Percentiles rank a stretch among this genome's conserved stretches.
phyloP scores from a whole-genome alignment of 2,113 vertebrate species.

The Herpailurus yagouaroundi region DNA sequence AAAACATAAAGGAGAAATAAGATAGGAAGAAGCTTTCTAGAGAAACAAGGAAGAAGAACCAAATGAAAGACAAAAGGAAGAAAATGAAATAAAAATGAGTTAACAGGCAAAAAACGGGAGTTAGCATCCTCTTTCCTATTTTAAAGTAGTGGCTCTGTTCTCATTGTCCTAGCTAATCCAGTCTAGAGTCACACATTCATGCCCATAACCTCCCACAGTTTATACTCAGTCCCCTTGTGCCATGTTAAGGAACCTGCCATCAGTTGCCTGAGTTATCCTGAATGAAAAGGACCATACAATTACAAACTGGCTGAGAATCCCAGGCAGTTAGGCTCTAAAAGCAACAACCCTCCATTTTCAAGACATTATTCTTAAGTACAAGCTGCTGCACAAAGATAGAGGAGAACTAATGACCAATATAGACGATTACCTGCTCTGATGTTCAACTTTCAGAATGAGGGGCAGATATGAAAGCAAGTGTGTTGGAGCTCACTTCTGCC shows the following conservation, averaged over 20 bases:
- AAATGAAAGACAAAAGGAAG: not conserved
- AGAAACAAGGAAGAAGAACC: constrained; percentile 4
- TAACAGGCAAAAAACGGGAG: not conserved
- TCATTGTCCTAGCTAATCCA: not conserved
- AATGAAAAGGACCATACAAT: not conserved
- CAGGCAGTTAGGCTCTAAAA: not conserved
- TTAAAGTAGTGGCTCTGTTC: not conserved
- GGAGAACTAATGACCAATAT: not conserved
- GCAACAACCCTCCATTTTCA: constrained; percentile 42
- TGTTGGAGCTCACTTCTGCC: not conserved
- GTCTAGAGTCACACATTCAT: not conserved
- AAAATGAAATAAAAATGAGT: constrained; percentile 38
- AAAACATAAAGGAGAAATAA: constrained; percentile 19
- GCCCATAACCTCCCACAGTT: not conserved
- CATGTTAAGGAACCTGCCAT: not conserved
- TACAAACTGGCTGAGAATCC: not conserved
- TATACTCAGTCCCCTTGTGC: not conserved
- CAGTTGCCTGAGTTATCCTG: not conserved
- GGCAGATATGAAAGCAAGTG: not conserved
- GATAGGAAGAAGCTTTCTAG: not conserved
- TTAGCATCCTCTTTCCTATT: not conserved
- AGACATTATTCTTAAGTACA: constrained; percentile 19
- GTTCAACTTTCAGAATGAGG: not conserved
- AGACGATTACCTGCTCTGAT: not conserved
- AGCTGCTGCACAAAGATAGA: constrained; percentile 1